Conservation (phyloP, 2,888 invertebrate genomes). For the Acanthopleura granulata region DNA sequence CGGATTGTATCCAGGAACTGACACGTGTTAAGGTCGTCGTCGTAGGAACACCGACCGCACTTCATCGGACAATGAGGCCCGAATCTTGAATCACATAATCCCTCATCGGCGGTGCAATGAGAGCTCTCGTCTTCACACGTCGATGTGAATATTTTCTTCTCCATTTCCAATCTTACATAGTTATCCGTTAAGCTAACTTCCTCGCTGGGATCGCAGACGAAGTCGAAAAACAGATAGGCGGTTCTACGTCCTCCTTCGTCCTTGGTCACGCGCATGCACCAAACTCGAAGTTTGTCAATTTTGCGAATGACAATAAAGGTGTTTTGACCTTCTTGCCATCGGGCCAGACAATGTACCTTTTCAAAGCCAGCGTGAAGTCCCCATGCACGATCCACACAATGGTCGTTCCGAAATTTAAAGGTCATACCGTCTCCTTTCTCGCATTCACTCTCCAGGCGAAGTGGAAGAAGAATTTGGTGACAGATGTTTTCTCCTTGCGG, state of each 20-base stretch:
- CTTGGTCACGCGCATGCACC: constrained; percentile 47
- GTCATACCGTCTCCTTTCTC: constrained; percentile 53
- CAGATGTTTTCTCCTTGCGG: constrained; percentile 34
- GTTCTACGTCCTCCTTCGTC: constrained; percentile 40
- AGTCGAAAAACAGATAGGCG: constrained; percentile 50
- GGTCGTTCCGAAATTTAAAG: constrained; percentile 47
- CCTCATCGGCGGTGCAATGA: constrained; percentile 39
- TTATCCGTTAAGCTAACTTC: constrained; percentile 28
- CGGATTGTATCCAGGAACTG: constrained; percentile 46
- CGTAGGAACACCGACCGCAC: constrained; percentile 35
- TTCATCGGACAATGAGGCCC: constrained; percentile 36
- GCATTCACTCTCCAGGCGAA: constrained; percentile 58
- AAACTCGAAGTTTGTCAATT: constrained; percentile 32
- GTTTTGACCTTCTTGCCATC: constrained; percentile 45
- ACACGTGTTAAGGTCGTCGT: constrained; percentile 42
- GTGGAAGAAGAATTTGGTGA: constrained; percentile 26
- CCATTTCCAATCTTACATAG: constrained; percentile 31
- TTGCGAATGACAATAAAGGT: constrained; percentile 48
- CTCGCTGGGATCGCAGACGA: constrained; percentile 49
- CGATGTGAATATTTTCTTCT: constrained; percentile 32
- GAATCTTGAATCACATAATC: constrained; percentile 39
- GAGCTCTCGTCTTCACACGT: constrained; percentile 51
- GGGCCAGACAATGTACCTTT: constrained; percentile 43
- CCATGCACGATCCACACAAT: constrained; percentile 41
- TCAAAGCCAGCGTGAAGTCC: constrained; percentile 35